Conservation (phyloP, 2,797 vertebrate genomes). For the Phylloscopus collybita region DNA sequence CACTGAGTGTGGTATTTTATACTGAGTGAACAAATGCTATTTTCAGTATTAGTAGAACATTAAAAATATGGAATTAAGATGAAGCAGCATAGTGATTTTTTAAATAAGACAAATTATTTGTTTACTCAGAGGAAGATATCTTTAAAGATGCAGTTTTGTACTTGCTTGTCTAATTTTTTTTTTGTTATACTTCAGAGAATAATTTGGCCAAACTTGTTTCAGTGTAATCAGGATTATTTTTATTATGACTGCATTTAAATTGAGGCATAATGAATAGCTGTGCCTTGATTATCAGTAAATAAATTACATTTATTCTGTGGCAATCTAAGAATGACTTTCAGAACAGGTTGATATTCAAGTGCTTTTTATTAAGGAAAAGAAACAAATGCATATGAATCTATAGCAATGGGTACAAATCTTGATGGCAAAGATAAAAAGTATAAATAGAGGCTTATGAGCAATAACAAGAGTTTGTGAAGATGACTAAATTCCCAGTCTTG, state of each 20-base stretch:
- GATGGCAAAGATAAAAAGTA: neutral
- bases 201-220: neutral
- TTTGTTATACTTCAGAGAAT: neutral
- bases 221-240: neutral
- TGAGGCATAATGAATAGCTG: neutral
- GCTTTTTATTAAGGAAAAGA: neutral
- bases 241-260: neutral
- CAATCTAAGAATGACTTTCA: neutral
- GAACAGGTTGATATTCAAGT: neutral
- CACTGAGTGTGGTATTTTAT: neutral
- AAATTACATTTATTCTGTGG: neutral
- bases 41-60: neutral
- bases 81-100: neutral
- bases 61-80: neutral
- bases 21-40: neutral
- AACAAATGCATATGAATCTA: neutral
- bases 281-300: neutral
- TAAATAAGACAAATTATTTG: neutral
- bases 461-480: neutral
- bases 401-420: neutral
- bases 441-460: neutral
- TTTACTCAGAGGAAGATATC: neutral
- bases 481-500: neutral
- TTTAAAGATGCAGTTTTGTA: neutral
- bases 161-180: neutral